Conservation (phyloP, 1,140 invertebrate species). For the Aphelenchoides avenae region DNA sequence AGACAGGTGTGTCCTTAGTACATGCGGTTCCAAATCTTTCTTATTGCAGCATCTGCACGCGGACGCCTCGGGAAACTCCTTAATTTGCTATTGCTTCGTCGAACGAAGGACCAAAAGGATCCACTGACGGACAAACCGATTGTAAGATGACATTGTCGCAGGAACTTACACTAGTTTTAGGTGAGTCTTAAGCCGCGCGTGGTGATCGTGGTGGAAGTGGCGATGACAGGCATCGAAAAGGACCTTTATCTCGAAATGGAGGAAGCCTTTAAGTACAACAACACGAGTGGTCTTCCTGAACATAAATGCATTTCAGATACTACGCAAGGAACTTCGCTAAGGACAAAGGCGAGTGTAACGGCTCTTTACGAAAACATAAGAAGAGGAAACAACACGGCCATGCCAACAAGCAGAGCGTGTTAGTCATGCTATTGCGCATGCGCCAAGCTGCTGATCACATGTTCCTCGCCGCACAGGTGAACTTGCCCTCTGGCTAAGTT, state of each 20-base stretch:
- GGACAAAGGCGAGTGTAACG: conserved; percentile 18
- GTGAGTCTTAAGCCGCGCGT: conserved; percentile 28
- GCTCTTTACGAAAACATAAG: background rate
- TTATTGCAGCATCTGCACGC: conserved; percentile 19
- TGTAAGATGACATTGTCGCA: conserved; percentile 14
- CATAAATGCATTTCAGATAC: conserved; percentile 31
- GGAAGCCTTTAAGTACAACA: conserved; percentile 41
- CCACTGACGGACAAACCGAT: conserved; percentile 43
- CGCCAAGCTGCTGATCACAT: conserved; percentile 53
- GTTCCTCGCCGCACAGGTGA: conserved; percentile 34
- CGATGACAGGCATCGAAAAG: conserved; percentile 34
- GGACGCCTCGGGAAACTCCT: conserved; percentile 48
- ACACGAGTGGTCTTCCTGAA: background rate
- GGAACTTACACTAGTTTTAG: conserved; percentile 1
- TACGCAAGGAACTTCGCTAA: conserved; percentile 36
- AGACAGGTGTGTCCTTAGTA: conserved; percentile 19
- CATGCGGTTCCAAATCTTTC: background rate
- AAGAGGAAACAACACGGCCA: background rate
- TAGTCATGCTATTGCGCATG: conserved; percentile 44
- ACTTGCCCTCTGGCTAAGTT: conserved; percentile 7
- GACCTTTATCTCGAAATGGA: conserved; percentile 45
- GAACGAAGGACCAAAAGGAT: conserved; percentile 51
- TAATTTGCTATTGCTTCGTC: conserved; percentile 49
- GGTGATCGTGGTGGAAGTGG: conserved; percentile 35
- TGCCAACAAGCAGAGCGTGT: conserved; percentile 37